Evolutionary conservation across 2,888 invertebrate genomes (phyloP), one percentile per base, ranked within the genome.

Genomic region (Drosophila rubida): DNA sequence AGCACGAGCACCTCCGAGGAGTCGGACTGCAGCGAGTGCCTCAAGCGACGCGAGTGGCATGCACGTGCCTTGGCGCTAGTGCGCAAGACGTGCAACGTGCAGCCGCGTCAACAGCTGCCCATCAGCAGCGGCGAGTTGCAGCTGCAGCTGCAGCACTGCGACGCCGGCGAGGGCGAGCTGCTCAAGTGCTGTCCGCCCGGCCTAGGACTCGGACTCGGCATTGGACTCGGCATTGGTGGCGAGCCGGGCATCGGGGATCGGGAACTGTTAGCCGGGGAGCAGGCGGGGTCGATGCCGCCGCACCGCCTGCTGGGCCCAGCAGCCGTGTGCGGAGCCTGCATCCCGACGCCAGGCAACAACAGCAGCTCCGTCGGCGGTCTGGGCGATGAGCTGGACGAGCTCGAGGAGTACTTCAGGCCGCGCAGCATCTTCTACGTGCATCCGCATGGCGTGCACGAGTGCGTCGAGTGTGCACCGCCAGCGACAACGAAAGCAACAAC

Each of bases 351-450:
- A 11, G 60, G 62, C 60, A 59, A 35, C 42, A 59, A 41, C 30
- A 53, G 7, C 58, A 45, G 49, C 39, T 19, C 49, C 50, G 23
- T 60, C 37, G 53, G 50, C 27, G 80, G 19, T 6, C 61, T 61
- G 48, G 55, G 69, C 67, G 60, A 71, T 54, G 75, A 85, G 35
- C 58, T 80, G 45, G 91, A 93, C 92, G 94, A 95, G 93, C 93
- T 94, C 93, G 93, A 93, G 69, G 91, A 92, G 76, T 93, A 95
- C 91, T 94, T 94, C 92, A 93, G 94, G 87, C 93, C 94, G 77
- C 93, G 95, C 84, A 95, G 94, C 92, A 94, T 95, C 86, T 94
- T 94, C 92, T 94, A 94, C 92, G 94, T 95, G 90, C 95, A 94
- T 88, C 94, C 95, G 87, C 94, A 94, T 76, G 93, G 93, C 78